A percentile compares a stretch with the other conserved stretches of the same genome.
Evolutionary conservation across 1,140 invertebrate species (phyloP).

Genomic region (Argopecten irradians): DNA sequence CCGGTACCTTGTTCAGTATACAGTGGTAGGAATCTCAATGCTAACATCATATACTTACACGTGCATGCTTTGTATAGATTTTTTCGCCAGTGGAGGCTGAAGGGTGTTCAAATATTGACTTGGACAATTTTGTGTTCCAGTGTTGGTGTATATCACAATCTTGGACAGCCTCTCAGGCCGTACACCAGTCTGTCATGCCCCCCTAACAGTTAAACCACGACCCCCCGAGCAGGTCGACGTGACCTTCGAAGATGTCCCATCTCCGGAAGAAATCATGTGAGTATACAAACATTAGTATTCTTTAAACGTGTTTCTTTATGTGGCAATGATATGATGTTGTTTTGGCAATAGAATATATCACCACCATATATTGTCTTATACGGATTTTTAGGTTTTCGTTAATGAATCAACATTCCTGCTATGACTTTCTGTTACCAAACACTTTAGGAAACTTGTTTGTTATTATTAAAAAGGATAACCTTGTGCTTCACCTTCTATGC

Average conservation of each 20-base stretch:
- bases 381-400: too few relatives aligned
- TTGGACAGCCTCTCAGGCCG: neutral
- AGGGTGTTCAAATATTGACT: constrained; percentile 21
- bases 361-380: too few relatives aligned
- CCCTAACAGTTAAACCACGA: neutral
- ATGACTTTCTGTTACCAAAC: too few relatives aligned
- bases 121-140: constrained; percentile 9
- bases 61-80: constrained; percentile 21
- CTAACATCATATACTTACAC: neutral
- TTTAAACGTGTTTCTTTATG: too few relatives aligned
- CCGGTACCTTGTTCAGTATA: neutral
- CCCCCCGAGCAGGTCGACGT: neutral
- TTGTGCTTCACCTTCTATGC: too few relatives aligned
- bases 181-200: neutral
- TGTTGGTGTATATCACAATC: neutral
- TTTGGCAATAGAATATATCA: too few relatives aligned
- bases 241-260: constrained; percentile 4
- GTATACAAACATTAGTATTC: neutral
- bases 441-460: too few relatives aligned
- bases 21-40: neutral
- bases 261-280: neutral
- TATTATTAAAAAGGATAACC: too few relatives aligned
- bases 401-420: too few relatives aligned
- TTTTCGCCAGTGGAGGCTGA: neutral
- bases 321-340: too few relatives aligned